Evolutionary conservation across 2,888 invertebrate genomes (phyloP), one percentile per base, ranked within the genome.

Genomic region (Chrysolina haemoptera): DNA sequence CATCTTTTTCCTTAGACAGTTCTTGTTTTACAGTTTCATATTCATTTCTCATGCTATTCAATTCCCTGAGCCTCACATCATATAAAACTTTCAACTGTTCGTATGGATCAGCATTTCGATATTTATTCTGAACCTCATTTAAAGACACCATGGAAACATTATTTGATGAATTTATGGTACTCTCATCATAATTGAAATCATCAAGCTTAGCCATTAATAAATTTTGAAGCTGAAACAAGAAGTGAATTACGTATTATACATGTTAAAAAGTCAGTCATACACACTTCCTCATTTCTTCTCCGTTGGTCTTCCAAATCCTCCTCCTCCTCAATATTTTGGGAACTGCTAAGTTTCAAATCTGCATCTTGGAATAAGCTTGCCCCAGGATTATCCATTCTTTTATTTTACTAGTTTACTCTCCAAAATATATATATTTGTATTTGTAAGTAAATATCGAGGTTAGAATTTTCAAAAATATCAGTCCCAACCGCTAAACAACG

Each of bases 291-390:
- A 78, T 92, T 89, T 43, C 92, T 90, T 82, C 91, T 91, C 84
- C 92, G 90, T 84, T 94, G 94, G 86, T 93, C 92, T 1, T 92
- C 81, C 76, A 84, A 83, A 74, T 85, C 85, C 76, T 92, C 93
- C 82, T 94, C 94, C 82, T 94, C 94, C 82, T 92, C 92, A 70
- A 92, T 90, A 68, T 91, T 90, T 84, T 93, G 92, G 62, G 90
- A 89, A 81, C 91, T 90, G 85, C 93, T 92, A 79, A 94, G 88
- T 79, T 92, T 91, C 78, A 94, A 91, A 81, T 91, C 91, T 41
- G 90, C 90, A 75, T 92, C 93, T 88, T 93, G 92, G 84, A 94
- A 94, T 81, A 94, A 89, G 88, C 93, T 94, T 88, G 92, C 89
- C 64, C 92, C 93, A 64, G 93, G 92, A 75, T 79, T 79, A 71